Evolutionary conservation across 2,888 invertebrate species (phyloP).

Genomic region (Drosophila borealis): DNA sequence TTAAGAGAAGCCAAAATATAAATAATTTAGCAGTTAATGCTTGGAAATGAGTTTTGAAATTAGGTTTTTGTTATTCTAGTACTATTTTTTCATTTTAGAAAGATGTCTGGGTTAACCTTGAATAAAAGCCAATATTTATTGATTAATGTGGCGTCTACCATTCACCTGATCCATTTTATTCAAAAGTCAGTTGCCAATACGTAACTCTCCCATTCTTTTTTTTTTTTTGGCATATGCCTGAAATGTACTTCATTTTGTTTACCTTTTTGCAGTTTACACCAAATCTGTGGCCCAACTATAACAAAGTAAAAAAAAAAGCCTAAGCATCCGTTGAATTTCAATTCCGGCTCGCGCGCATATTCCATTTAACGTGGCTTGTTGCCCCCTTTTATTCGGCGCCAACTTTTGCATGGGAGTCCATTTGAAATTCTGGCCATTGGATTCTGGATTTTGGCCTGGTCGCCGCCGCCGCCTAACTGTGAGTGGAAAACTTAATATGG

Average conservation of each 20-base stretch:
- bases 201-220: neutral
- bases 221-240: neutral
- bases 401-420: slow-evolving; percentile 15
- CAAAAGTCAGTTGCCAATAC: slow-evolving; percentile 18
- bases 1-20: too few species aligned
- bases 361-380: slow-evolving; percentile 36
- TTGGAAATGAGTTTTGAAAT: too few species aligned
- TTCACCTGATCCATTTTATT: slow-evolving; percentile 22
- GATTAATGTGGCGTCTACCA: slow-evolving; percentile 3
- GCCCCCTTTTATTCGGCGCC: too few species aligned
- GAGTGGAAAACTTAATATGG: slow-evolving; percentile 75
- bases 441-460: slow-evolving; percentile 19
- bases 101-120: neutral
- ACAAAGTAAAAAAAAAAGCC: slow-evolving; percentile 14
- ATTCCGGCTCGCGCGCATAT: slow-evolving; percentile 67
- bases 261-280: slow-evolving; percentile 10
- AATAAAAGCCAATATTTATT: too few species aligned
- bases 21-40: too few species aligned
- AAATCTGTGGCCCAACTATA: slow-evolving; percentile 66
- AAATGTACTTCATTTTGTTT: neutral
- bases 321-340: slow-evolving; percentile 64
- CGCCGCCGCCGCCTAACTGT: slow-evolving; percentile 39
- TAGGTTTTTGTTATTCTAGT: too few species aligned
- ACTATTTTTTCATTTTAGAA: neutral
- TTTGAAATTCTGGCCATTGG: slow-evolving; percentile 19